Evolutionary conservation across 2,888 invertebrate genomes (phyloP), one percentile per base, ranked within the genome.

Genomic region (Ormyrus labotus): DNA sequence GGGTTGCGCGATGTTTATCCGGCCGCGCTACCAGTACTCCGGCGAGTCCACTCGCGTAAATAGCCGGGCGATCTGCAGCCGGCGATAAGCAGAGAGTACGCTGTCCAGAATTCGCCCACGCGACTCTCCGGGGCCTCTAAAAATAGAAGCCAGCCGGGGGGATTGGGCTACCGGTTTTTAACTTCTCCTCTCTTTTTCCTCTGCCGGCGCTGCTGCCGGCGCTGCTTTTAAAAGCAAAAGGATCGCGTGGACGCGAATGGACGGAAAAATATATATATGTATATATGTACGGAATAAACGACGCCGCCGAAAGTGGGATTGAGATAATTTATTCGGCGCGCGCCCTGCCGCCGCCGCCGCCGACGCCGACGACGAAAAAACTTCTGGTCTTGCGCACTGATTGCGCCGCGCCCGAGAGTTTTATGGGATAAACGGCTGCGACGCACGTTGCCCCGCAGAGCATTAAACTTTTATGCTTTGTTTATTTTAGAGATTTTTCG

Each of bases 81-180:
- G 8, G 10, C 63, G 70, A 78, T 81, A 77, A 80, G 79, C 67
- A 75, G 51, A 53, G 67, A 70, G 58, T 72, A 67, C 84, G 86
- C 83, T 86, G 85, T 85, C 85, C 87, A 85, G 83, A 82, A 74
- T 83, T 83, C 87, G 84, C 88, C 88, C 87, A 88, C 88, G 87
- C 87, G 84, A 84, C 84, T 84, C 84, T 83, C 51, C 19, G 45
- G 47, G 50, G 48, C 34, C 63, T 86, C 88, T 88, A 88, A 88
- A 87, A 87, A 88, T 88, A 88, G 83, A 86, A 84, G 47, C 74
- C 85, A 83, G 81, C 75, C 83, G 85, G 79, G 85, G 78, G 64
- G 64, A 68, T 84, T 84, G 87, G 85, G 88, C 89, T 89, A 88
- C 89, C 87, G 89, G 88, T 89, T 89, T 89, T 87, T 86, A 88